phyloP scores from a whole-genome alignment of 2,113 vertebrate species.

The Zosterops pallidus region DNA sequence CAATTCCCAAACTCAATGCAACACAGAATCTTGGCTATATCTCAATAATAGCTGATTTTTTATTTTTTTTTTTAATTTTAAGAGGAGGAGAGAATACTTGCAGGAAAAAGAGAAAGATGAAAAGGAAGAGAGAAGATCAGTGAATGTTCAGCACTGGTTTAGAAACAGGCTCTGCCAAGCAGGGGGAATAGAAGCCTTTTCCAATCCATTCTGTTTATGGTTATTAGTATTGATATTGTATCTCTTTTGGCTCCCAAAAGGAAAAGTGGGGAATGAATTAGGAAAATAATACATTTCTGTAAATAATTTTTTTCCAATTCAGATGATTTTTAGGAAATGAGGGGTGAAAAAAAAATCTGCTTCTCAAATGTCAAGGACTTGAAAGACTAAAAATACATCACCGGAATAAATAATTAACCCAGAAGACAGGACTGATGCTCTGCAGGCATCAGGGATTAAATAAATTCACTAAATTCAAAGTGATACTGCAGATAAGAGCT shows the following conservation, averaged over 20 bases:
- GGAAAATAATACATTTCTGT: not conserved
- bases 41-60: not conserved
- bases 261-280: not conserved
- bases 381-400: constrained; percentile 48
- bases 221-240: not conserved
- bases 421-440: constrained; percentile 28
- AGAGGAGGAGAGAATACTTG: no score
- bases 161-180: not conserved
- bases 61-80: no score
- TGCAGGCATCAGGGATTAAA: constrained; percentile 51
- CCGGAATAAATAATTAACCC: constrained; percentile 61
- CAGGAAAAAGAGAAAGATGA: no score
- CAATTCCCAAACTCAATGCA: not conserved
- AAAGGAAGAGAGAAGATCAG: no score
- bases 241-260: not conserved
- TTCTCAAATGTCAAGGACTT: constrained; percentile 41
- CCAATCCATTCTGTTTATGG: not conserved
- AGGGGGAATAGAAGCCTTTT: not conserved
- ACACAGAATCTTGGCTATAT: not conserved
- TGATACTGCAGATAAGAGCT: no score
- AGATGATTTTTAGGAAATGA: not conserved
- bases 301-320: not conserved
- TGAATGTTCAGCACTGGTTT: no score
- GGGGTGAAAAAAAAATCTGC: not conserved
- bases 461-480: constrained; percentile 49